These are phyloP conservation scores for Neosalanx taihuensis DNA, from an alignment of 2,797 vertebrate species.

Conservation along the genomic window DNA sequence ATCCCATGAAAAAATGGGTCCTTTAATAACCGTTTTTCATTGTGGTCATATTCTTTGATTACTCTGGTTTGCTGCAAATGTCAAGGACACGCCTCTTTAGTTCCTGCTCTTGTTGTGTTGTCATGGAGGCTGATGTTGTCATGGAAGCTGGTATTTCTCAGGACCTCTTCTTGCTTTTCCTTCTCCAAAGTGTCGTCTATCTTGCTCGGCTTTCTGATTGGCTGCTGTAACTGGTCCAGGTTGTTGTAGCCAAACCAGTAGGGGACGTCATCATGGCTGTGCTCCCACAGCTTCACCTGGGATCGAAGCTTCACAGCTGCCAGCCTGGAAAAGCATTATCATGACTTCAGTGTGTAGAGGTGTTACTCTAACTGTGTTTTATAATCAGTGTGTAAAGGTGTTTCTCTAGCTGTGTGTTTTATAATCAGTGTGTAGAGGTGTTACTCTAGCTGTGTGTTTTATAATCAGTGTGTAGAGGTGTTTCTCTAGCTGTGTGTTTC, in stretches of 20 bases:
- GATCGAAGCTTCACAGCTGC: slow-evolving; percentile 69
- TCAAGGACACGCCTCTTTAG: background rate
- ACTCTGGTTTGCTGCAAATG: too few relatives aligned
- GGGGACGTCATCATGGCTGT: slow-evolving; percentile 67
- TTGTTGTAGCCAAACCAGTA: slow-evolving; percentile 62
- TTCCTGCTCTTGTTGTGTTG: slow-evolving; percentile 11
- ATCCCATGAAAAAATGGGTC: too few relatives aligned
- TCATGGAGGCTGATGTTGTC: slow-evolving; percentile 1
- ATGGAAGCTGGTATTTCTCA: background rate
- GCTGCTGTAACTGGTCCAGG: slow-evolving; percentile 31
- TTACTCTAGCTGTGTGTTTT: background rate
- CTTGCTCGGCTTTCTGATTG: slow-evolving; percentile 14
- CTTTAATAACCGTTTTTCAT: too few relatives aligned
- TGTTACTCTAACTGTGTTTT: background rate
- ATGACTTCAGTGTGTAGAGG: slow-evolving; percentile 6
- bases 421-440: too few relatives aligned
- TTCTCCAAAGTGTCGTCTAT: slow-evolving; percentile 25
- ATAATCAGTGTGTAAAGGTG: background rate
- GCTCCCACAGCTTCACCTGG: slow-evolving; percentile 65
- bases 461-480: background rate
- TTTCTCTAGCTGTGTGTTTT: background rate
- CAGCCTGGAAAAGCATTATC: slow-evolving; percentile 57
- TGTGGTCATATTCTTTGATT: too few relatives aligned
- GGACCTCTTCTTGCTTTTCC: slow-evolving; percentile 17
- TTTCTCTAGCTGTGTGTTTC: background rate